Evolutionary conservation across 2,113 vertebrate species (phyloP), one percentile per base, ranked within the genome.

Genomic region (Rallus limicola): DNA sequence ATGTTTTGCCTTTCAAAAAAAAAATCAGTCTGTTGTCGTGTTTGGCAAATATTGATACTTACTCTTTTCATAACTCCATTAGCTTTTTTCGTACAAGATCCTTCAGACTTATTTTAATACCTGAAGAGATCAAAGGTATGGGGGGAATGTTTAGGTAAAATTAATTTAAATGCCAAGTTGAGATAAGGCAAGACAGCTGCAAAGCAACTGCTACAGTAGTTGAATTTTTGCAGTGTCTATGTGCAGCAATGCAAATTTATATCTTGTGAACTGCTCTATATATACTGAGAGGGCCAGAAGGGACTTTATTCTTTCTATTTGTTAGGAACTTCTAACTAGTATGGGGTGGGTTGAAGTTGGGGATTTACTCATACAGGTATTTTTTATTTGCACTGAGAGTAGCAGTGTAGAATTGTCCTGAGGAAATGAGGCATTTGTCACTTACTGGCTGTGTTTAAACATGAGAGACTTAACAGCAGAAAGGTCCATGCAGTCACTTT

Each of bases 331-430:
- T 33, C 33, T 34, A 77, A 11, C 19, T 58, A 0, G 28, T 63
- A 3, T 20, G 19, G 58, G 18, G 58, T 82, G 5, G 18, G 53
- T 34, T 85, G 24, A 86, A 86, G 46, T 70, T 4, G 6, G 26
- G 9, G 2, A 23, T 63, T 77, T 72, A 58, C 79, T 93, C 13
- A 14, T 58, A n/a, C 3, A 11, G 0, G 0, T 31, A 46, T 42
- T 79, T 88, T 33, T 71, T 76, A 70, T 4, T 92, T 77, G 46
- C 11, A 53, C 17, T 38, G 25, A 15, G 52, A 52, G 13, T 52
- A 69, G 11, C 21, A 14, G 15, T n/a, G 10, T 63, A 23, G 67
- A 72, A 59, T 67, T 40, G 11, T 86, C 28, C 25, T 33, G 13
- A 72, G 26, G 44, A 85, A 46, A 65, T 36, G 0, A 17, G 36